Base-by-base conservation (phyloP, 2,797 vertebrate genomes). In the Nothura maculosa region DNA sequence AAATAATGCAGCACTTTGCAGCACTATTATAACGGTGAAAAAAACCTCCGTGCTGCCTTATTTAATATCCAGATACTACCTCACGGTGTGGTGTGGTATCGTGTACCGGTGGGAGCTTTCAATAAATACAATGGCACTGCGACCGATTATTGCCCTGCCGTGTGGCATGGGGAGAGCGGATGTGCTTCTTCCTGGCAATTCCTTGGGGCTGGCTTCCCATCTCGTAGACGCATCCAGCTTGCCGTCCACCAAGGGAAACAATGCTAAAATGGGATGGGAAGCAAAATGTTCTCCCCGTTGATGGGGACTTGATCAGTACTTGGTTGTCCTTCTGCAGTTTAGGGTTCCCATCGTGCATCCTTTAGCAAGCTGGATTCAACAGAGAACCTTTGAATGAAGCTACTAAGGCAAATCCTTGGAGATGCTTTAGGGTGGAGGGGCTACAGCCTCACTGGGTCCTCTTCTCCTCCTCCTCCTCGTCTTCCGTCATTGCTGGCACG, bases 1-100 rank as follows among this genome's bases (percentile, higher is more conserved):
- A 93, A 96, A 95, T 95, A 95, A 94, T 80, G 34, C 5, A 77
- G 76, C 86, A 85, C 74, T 94, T 92, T 95, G 72, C 68, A 32
- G 58, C 64, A 55, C 61, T 93, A 68, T 68, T 91, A 64, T 91
- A 64, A 81, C 48, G 72, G 74, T 58, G 77, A 94, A 89, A 84
- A 91, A 92, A 95, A 55, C 27, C 60, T 85, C 76, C 14, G 38
- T 0, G 5, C 36, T 90, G 34, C 38, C 42, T 87, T 87, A 91
- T 94, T 93, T 92, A 87, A 92, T 90, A 95, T 63, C 77, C 70
- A 93, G 84, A 54, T 36, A 76, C 69, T 85, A 38, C 73, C 34
- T 87, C 27, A 73, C 52, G 58, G 34, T 47, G 34, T 42, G 45
- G 75, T 9, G 12, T 52, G 34, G 52, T 20, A 76, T 32, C 40